These are phyloP conservation scores for Mus caroli DNA, from an alignment of 2,797 vertebrate genomes.

Conservation along the genomic window DNA sequence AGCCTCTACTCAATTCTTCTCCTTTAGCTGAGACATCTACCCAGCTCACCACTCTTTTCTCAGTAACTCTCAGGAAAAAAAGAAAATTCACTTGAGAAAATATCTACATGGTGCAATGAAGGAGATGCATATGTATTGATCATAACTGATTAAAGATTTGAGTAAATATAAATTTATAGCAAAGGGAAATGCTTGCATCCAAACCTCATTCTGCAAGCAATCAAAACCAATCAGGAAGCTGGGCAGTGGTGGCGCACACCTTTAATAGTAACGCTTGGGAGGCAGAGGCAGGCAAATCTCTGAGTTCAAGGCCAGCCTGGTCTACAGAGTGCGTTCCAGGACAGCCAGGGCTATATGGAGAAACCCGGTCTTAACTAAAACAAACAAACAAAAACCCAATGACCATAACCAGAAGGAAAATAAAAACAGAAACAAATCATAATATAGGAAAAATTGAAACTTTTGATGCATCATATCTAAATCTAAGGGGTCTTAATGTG, in stretches of 20 bases:
- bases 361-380: neutral
- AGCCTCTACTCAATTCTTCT: neutral
- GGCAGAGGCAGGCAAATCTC: neutral
- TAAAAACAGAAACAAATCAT: neutral
- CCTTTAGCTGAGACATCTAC: neutral
- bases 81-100: neutral
- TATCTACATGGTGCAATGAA: slow-evolving; percentile 4
- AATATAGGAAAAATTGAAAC: slow-evolving; percentile 3
- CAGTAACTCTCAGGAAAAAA: neutral
- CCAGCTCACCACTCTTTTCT: neutral
- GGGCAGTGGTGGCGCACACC: neutral
- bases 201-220: neutral
- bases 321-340: neutral
- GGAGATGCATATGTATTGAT: neutral
- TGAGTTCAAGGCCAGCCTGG: neutral
- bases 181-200: neutral
- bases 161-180: slow-evolving; percentile 9
- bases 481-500: slow-evolving; percentile 3
- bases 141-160: neutral
- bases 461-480: neutral
- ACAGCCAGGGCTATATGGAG: neutral
- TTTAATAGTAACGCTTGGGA: neutral
- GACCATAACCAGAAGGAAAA: slow-evolving; percentile 18
- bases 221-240: neutral
- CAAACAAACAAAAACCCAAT: neutral